Evolutionary conservation across 2,888 invertebrate genomes (phyloP), one percentile per base, ranked within the genome.

Genomic region (Dasysyrphus albostriatus): DNA sequence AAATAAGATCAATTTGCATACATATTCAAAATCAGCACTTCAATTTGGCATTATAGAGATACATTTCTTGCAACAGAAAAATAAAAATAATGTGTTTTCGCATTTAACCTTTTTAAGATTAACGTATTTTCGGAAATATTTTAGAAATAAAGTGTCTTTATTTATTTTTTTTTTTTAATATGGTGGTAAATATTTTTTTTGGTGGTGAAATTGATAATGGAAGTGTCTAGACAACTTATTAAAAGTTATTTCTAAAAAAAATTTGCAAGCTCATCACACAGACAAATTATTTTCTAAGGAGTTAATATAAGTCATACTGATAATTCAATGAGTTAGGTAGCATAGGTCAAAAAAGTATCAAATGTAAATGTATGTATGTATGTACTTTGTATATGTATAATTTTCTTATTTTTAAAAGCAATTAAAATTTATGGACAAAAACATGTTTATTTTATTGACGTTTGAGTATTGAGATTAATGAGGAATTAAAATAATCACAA

Each of bases 191-290:
- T 49, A 19, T n/a, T 19, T 44, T 14, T n/a, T 44, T n/a, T n/a
- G 1, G 6, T 12, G 39, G 39, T 6, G 7, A 42, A 37, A 37
- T 3, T 39, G 59, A 59, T 59, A 59, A 59, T 19, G 19, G 12
- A 59, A 59, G 6, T 5, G 59, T 59, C 59, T 59, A 59, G 59
- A 59, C 59, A 59, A 37, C 1, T 4, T 16, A 34, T 39, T 59
- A 59, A 59, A 39, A 24, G 1, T 39, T 37, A 5, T 59, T 16
- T 34, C 12, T 19, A 59, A 59, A 44, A 37, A 24, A 24, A 24
- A 24, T 39, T 59, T 7, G 39, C 59, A 59, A 16, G 7, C 14
- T 16, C n/a, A 6, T 59, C 19, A 59, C 37, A n/a, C 14, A 3
- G 9, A 37, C 9, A 10, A 14, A 3, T 56, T 56, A 16, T n/a